Base-by-base conservation (phyloP, 2,888 invertebrate genomes). In the Tachina lurida region DNA sequence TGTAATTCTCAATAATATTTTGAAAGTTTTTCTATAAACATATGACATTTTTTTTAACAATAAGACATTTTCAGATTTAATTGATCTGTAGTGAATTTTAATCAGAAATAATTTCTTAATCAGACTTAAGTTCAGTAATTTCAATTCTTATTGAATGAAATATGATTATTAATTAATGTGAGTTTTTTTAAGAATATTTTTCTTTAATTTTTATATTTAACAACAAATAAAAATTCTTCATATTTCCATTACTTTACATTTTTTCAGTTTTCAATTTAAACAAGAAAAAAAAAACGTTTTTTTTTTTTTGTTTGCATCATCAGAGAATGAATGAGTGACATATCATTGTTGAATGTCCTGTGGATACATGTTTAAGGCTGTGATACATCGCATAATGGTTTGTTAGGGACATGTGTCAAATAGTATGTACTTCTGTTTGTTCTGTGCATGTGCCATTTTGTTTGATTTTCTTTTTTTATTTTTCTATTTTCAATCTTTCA, bases 381-480 rank as follows among this genome's bases (percentile, higher is more conserved):
- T 83, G 86, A 86, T 80, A 79, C 79, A 86, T 83, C 86, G 83
- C 83, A 86, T 83, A 86, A 86, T 86, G 73, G 79, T 83, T 86
- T 86, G 86, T 80, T 76, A 76, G 79, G 76, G 86, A 86, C 86
- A 86, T 86, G 76, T 80, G 75, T 86, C 83, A 86, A 75, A 75
- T 71, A 76, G 62, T 73, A 62, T 73, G 60, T 54, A 79, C 76
- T 82, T 71, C 65, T 83, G 82, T 86, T 77, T 77, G 73, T 73
- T 67, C 47, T 54, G 10, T 77, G 58, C 52, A 67, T 49, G 15
- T 67, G 60, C 39, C 19, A 77, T 8, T 52, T 81, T 74, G 41
- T 73, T 41, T 65, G 13, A 0, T 41, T 9, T 15, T 10, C n/a
- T 60, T 58, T 52, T 39, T 71, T 47, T 31, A 7, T 71, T n/a